Percentiles rank a stretch among this genome's conserved stretches.
phyloP scores from a whole-genome alignment of 1,140 invertebrate genomes.

The Danaus melanippus region DNA sequence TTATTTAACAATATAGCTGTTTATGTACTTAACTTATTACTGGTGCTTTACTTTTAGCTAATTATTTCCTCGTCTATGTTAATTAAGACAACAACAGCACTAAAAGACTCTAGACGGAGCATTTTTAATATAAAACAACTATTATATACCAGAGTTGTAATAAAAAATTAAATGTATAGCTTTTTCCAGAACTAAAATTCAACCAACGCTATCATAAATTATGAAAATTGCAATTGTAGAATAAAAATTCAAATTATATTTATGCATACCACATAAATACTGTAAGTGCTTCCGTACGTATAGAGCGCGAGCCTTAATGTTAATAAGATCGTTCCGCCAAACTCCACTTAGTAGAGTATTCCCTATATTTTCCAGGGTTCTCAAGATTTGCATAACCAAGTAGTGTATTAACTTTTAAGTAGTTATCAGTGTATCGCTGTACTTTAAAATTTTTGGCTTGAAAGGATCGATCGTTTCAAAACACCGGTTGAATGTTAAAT shows the following conservation, averaged over 20 bases:
- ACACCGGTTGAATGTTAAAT: no score
- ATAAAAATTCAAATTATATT: slow-evolving; percentile 5
- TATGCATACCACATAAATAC: slow-evolving; percentile 17
- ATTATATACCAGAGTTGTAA: slow-evolving; percentile 1
- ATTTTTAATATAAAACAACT: slow-evolving; percentile 2
- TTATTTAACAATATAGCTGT: no score
- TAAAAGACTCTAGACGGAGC: not conserved
- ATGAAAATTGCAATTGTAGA: slow-evolving; percentile 5
- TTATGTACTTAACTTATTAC: no score
- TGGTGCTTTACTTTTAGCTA: no score
- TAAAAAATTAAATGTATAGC: not conserved
- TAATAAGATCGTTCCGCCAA: slow-evolving; percentile 18
- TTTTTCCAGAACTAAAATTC: no score
- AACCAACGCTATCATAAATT: no score
- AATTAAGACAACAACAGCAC: no score
- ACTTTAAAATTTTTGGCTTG: no score
- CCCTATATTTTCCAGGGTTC: slow-evolving; percentile 13
- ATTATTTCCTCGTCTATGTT: no score
- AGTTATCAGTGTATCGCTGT: not conserved
- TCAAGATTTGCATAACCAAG: slow-evolving; percentile 17
- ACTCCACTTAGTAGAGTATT: slow-evolving; percentile 17
- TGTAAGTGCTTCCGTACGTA: slow-evolving; percentile 13
- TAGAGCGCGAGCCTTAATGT: slow-evolving; percentile 16
- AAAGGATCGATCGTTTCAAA: no score
- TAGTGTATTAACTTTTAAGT: slow-evolving; percentile 13